Evolutionary conservation across 2,797 vertebrate species (phyloP).

Genomic region (Mus spretus): DNA sequence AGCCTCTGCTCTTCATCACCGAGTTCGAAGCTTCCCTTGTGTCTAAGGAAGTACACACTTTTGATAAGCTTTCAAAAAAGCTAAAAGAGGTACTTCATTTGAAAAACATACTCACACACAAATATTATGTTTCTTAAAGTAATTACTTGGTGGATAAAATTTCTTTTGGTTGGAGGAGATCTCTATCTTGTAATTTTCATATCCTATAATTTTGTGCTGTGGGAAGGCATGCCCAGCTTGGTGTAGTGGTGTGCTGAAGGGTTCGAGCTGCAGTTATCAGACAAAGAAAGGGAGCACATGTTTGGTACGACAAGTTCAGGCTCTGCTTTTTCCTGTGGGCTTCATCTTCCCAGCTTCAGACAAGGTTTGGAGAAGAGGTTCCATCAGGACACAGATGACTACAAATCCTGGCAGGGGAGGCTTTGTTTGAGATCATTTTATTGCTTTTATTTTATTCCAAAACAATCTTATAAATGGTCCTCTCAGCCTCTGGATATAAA

Average conservation of each 20-base stretch:
- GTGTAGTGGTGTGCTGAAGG: constrained; percentile 33
- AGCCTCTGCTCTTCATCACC: not conserved
- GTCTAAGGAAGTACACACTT: not conserved
- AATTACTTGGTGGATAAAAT: constrained; percentile 18
- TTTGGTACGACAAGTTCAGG: not conserved
- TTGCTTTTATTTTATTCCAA: constrained; percentile 60
- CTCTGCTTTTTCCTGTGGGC: constrained; percentile 27
- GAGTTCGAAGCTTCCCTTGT: not conserved
- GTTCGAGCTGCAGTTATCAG: constrained; percentile 29
- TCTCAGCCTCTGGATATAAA: not conserved
- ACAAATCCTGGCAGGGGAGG: not conserved
- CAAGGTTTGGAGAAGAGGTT: constrained; percentile 26
- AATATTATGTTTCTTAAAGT: constrained; percentile 46
- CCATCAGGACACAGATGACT: not conserved
- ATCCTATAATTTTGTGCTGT: constrained; percentile 62
- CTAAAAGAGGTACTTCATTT: not conserved
- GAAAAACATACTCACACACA: not conserved
- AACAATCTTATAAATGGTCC: constrained; percentile 6
- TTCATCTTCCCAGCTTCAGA: not conserved
- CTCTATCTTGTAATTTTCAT: constrained; percentile 52
- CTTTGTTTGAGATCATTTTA: constrained; percentile 49
- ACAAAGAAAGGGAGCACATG: not conserved
- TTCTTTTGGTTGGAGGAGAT: constrained; percentile 44
- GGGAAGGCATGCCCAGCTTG: not conserved
- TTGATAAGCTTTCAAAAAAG: constrained; percentile 9